Percentiles rank a stretch among this genome's conserved stretches.
phyloP scores from a whole-genome alignment of 2,888 invertebrate species.

The Rhopalosiphum nymphaeae region DNA sequence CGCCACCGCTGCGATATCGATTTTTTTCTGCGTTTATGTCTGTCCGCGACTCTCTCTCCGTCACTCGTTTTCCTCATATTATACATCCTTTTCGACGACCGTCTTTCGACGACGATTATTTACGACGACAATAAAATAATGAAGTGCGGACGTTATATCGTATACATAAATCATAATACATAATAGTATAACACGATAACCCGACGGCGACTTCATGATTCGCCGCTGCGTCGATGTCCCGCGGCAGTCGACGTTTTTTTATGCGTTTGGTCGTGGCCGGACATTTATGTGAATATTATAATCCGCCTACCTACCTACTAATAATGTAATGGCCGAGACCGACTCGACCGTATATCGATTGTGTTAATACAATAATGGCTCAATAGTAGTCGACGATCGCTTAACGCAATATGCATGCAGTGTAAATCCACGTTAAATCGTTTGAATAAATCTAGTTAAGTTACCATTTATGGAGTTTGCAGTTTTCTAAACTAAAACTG shows the following conservation, averaged over 20 bases:
- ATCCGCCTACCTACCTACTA: not conserved
- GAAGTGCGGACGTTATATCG: not conserved
- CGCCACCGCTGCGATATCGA: not conserved
- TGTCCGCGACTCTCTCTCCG: not conserved
- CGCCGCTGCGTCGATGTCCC: not conserved
- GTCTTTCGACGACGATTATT: constrained; percentile 24
- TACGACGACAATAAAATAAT: constrained; percentile 42
- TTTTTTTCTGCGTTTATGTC: not conserved
- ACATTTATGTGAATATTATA: not conserved
- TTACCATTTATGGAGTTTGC: not conserved
- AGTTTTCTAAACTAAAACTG: not conserved
- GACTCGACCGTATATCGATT: not conserved
- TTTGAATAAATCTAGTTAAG: not conserved
- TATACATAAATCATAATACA: not conserved
- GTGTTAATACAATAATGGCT: not conserved
- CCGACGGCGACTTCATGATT: not conserved
- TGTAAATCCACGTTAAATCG: not conserved
- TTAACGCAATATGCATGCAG: not conserved
- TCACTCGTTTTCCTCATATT: not conserved
- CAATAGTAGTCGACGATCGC: not conserved
- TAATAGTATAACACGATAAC: constrained; percentile 5
- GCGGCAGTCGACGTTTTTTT: not conserved
- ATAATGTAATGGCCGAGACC: not conserved
- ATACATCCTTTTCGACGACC: not conserved
- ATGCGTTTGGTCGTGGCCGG: not conserved